Conservation (phyloP, 2,797 vertebrate species). For the Acrossocheilus fasciatus region DNA sequence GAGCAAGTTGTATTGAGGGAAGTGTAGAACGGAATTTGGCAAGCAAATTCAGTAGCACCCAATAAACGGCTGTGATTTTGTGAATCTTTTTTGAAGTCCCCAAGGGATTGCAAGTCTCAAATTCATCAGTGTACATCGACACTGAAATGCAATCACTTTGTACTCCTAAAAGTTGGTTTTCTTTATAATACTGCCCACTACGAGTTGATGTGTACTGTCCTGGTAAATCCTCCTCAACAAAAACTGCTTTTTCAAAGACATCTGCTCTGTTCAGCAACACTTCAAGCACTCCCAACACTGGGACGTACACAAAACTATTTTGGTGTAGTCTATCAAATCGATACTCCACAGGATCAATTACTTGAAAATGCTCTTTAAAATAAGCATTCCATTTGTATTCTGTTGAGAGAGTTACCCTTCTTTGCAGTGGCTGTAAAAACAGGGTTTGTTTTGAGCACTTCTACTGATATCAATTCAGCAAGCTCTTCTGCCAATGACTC, state of each 20-base stretch:
- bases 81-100: conserved; percentile 43
- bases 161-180: conserved; percentile 21
- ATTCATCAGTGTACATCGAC: conserved; percentile 24
- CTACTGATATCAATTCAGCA: background rate
- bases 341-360: conserved; percentile 47
- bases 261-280: conserved; percentile 39
- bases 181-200: conserved; percentile 47
- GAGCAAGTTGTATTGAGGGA: conserved; percentile 33
- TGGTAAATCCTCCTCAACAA: conserved; percentile 4
- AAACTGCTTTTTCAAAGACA: conserved; percentile 34
- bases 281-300: conserved; percentile 28
- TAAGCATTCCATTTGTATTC: conserved; percentile 24
- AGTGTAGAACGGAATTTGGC: conserved; percentile 33
- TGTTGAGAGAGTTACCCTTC: conserved; percentile 26
- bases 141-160: conserved; percentile 36
- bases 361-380: conserved; percentile 47
- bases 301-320: conserved; percentile 45
- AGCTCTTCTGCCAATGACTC: conserved; percentile 5
- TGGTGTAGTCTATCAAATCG: conserved; percentile 10
- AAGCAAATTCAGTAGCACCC: conserved; percentile 45
- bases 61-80: conserved; percentile 48
- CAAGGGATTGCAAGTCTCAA: conserved; percentile 41
- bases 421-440: conserved; percentile 6
- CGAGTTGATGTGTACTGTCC: conserved; percentile 26
- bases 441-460: background rate